These are phyloP conservation scores for Sphaeramia orbicularis DNA, from an alignment of 2,797 vertebrate species.

Conservation along the genomic window DNA sequence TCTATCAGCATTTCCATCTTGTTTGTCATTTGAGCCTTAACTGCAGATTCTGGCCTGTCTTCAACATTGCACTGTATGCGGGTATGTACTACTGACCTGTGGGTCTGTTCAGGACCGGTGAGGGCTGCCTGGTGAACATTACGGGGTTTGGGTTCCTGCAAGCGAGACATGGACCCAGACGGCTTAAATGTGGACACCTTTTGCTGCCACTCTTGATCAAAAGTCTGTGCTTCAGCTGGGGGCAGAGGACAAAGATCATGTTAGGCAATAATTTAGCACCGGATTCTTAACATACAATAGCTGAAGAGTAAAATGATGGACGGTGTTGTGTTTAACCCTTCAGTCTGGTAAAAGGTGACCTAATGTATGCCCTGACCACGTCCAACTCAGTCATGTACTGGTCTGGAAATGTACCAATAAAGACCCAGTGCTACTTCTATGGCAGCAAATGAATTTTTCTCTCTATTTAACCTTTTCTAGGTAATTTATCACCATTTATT, in stretches of 20 bases:
- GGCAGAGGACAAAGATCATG: conserved; percentile 22
- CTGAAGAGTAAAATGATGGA: not conserved
- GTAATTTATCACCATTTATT: no score
- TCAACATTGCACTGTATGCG: conserved; percentile 1
- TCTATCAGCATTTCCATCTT: not conserved
- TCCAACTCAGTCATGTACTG: no score
- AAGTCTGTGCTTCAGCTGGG: conserved; percentile 90
- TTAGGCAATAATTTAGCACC: conserved; percentile 27
- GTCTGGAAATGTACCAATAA: no score
- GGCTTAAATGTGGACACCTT: conserved; percentile 87
- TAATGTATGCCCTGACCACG: no score
- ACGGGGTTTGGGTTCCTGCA: conserved; percentile 75
- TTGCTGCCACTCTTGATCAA: conserved; percentile 92
- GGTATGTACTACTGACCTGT: conserved; percentile 80
- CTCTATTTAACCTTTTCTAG: no score
- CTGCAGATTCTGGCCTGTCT: conserved; percentile 36
- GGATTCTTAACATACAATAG: not conserved
- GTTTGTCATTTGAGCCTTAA: conserved; percentile 41
- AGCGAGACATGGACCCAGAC: conserved; percentile 49
- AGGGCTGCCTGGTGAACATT: conserved; percentile 74
- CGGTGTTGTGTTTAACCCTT: no score
- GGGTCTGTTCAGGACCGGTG: conserved; percentile 54
- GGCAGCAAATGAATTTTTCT: no score
- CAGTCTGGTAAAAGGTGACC: no score
- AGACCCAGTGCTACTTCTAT: no score